A percentile compares a stretch with the other conserved stretches of the same genome.
Evolutionary conservation across 2,113 vertebrate genomes (phyloP).

Genomic region (Nyctereutes procyonoides): DNA sequence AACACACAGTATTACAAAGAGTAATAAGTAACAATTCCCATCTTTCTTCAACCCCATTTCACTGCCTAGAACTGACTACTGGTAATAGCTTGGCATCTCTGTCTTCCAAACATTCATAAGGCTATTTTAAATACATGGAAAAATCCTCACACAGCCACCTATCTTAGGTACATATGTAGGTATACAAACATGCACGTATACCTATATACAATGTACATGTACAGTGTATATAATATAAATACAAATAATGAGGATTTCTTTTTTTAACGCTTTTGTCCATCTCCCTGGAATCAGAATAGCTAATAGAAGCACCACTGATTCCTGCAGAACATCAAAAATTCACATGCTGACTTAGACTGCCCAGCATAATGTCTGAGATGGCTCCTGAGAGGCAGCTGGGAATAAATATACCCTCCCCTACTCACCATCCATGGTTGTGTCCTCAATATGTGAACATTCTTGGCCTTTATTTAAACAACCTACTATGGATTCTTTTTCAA

Average conservation of each 20-base stretch:
- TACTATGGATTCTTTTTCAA: not conserved
- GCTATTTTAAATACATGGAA: not conserved
- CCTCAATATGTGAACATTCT: not conserved
- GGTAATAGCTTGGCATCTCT: not conserved
- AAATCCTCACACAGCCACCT: not conserved
- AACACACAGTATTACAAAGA: not conserved
- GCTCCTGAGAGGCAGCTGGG: not conserved
- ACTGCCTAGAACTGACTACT: not conserved
- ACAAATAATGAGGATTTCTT: not conserved
- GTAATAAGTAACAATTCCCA: not conserved
- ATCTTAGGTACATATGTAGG: not conserved
- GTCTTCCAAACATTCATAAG: conserved; percentile 42
- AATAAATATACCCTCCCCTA: not conserved
- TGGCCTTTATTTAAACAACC: not conserved
- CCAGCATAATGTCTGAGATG: not conserved
- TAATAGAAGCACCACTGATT: not conserved
- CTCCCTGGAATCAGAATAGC: not conserved
- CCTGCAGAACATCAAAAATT: not conserved
- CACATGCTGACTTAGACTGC: not conserved
- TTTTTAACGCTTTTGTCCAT: not conserved
- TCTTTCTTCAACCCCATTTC: not conserved
- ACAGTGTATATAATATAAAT: not conserved
- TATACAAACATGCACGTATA: not conserved
- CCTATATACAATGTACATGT: not conserved
- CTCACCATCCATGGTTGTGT: not conserved